A percentile compares a stretch with the other conserved stretches of the same genome.
Evolutionary conservation across 2,797 vertebrate species (phyloP).

Genomic region (Astyanax mexicanus): DNA sequence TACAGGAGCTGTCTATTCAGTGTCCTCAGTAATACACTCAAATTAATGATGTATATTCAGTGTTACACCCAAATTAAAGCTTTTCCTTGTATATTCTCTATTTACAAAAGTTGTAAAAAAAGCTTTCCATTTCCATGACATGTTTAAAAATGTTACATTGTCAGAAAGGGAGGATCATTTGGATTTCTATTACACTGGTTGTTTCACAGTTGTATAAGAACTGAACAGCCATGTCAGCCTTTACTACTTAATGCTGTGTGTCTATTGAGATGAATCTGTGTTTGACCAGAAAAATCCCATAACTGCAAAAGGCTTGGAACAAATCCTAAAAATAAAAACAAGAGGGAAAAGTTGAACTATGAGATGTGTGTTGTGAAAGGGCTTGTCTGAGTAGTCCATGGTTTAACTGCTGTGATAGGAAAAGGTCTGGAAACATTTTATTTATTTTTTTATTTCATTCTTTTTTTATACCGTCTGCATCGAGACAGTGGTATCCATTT

Average conservation of each 20-base stretch:
- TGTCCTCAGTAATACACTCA: too few species aligned
- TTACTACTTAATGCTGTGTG: too few species aligned
- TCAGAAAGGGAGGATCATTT: not conserved
- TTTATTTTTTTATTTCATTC: too few species aligned
- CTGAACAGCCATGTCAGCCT: not conserved
- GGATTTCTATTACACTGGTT: not conserved
- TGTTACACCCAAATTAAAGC: too few species aligned
- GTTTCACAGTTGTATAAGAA: not conserved
- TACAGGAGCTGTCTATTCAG: not conserved
- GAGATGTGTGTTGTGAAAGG: not conserved
- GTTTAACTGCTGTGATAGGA: slow-evolving; percentile 16
- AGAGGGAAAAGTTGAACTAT: slow-evolving; percentile 7
- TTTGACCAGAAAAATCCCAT: not conserved
- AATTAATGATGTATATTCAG: too few species aligned
- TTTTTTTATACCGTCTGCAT: not conserved
- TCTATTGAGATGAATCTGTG: not conserved
- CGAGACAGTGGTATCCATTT: not conserved
- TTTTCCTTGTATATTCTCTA: too few species aligned
- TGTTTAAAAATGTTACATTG: not conserved
- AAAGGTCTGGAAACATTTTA: not conserved
- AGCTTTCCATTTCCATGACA: not conserved
- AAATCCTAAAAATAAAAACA: not conserved
- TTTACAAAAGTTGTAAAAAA: too few species aligned
- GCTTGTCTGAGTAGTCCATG: slow-evolving; percentile 6
- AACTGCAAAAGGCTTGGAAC: not conserved